These are phyloP conservation scores for Calephelis nemesis DNA, from an alignment of 1,140 invertebrate species.

Conservation along the genomic window DNA sequence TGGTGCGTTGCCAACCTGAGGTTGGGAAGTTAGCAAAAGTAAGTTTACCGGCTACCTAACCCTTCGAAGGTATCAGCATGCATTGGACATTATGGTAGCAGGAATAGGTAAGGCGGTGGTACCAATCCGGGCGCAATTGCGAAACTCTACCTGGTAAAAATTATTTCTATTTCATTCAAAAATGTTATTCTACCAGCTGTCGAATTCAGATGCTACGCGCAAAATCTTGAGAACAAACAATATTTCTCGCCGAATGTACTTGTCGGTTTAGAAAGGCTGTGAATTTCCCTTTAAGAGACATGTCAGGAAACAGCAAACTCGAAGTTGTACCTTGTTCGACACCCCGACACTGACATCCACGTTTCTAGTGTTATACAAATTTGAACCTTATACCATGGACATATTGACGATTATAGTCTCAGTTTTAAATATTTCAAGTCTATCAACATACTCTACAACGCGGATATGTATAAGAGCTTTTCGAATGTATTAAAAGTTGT, in stretches of 20 bases:
- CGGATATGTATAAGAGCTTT: constrained; percentile 62
- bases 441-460: constrained; percentile 40
- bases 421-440: constrained; percentile 25
- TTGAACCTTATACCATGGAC: constrained; percentile 33
- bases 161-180: too few relatives aligned
- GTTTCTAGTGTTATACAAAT: constrained; percentile 27
- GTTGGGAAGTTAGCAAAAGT: too few relatives aligned
- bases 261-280: constrained; percentile 36
- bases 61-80: too few relatives aligned
- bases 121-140: too few relatives aligned
- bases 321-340: constrained; percentile 42
- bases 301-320: constrained; percentile 44
- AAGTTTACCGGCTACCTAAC: too few relatives aligned
- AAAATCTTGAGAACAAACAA: background rate
- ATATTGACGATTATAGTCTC: constrained; percentile 28
- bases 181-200: too few relatives aligned
- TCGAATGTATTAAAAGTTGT: constrained; percentile 60
- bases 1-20: too few relatives aligned
- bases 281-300: constrained; percentile 42
- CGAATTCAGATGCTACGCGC: too few relatives aligned
- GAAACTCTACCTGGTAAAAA: too few relatives aligned
- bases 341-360: constrained; percentile 25
- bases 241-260: background rate
- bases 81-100: too few relatives aligned
- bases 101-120: too few relatives aligned